Conservation (phyloP, 2,797 vertebrate species). For the Poecilia wingei region DNA sequence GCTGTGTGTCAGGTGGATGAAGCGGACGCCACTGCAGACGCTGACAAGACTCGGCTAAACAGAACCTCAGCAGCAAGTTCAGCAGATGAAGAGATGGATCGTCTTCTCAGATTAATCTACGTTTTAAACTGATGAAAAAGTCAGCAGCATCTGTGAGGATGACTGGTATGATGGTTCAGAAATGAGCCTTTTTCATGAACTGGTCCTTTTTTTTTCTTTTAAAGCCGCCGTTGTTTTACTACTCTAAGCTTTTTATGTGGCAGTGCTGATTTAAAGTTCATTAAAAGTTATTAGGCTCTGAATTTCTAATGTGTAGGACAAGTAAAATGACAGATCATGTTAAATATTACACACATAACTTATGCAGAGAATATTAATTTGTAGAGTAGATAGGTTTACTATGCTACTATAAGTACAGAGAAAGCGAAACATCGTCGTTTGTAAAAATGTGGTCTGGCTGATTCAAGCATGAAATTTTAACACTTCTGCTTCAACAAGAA, state of each 20-base stretch:
- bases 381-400: not conserved
- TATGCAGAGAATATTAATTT: not conserved
- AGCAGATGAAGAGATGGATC: constrained; percentile 32
- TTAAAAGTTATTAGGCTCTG: not conserved
- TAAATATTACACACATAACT: not conserved
- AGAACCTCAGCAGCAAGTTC: constrained; percentile 43
- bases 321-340: not conserved
- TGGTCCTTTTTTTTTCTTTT: not conserved
- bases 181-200: constrained; percentile 21
- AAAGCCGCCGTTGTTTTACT: not conserved
- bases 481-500: not conserved
- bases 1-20: not conserved
- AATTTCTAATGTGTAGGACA: not conserved
- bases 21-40: not conserved
- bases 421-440: not conserved
- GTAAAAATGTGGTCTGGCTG: not conserved
- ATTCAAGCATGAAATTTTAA: not conserved
- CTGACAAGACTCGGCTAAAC: constrained; percentile 14
- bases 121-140: constrained; percentile 33
- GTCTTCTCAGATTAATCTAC: constrained; percentile 17
- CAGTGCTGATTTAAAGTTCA: not conserved
- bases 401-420: not conserved
- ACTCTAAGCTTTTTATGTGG: not conserved
- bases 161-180: constrained; percentile 11
- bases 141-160: constrained; percentile 28